Evolutionary conservation across 92 coral and sea anemone genomes (phyloP).

Genomic region (Porites lobata): DNA sequence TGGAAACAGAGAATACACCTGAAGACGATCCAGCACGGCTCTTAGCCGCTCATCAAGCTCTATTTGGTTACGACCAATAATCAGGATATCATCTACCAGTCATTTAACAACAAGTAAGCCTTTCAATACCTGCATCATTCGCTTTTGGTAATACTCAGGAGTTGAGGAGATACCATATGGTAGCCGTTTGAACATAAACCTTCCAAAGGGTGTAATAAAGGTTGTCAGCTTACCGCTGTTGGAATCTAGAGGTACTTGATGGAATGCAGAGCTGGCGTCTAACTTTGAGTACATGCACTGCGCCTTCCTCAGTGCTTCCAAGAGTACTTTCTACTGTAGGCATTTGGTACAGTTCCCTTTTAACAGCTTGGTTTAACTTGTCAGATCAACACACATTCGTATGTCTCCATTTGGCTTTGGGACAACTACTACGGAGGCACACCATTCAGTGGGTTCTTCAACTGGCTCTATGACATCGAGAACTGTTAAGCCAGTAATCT

Average conservation of each 20-base stretch:
- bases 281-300: not conserved
- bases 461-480: slow-evolving; percentile 56
- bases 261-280: not conserved
- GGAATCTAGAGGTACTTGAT: not conserved
- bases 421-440: slow-evolving; percentile 60
- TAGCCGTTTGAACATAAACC: not conserved
- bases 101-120: too few species aligned
- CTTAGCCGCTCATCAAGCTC: slow-evolving; percentile 47
- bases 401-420: slow-evolving; percentile 56
- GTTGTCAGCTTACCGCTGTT: not conserved
- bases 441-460: slow-evolving; percentile 60
- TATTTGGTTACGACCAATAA: slow-evolving; percentile 51
- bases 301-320: slow-evolving; percentile 46
- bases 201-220: not conserved
- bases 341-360: slow-evolving; percentile 34
- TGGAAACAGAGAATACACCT: slow-evolving; percentile 39
- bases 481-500: slow-evolving; percentile 38
- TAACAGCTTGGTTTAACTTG: slow-evolving; percentile 44
- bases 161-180: not conserved
- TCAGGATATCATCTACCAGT: not conserved
- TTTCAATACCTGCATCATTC: too few species aligned
- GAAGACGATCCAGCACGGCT: slow-evolving; percentile 45
- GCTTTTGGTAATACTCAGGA: not conserved
- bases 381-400: slow-evolving; percentile 58
- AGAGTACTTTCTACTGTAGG: slow-evolving; percentile 50